Evolutionary conservation across 2,797 vertebrate genomes (phyloP).

Genomic region (Pangasius sanitwongsei): DNA sequence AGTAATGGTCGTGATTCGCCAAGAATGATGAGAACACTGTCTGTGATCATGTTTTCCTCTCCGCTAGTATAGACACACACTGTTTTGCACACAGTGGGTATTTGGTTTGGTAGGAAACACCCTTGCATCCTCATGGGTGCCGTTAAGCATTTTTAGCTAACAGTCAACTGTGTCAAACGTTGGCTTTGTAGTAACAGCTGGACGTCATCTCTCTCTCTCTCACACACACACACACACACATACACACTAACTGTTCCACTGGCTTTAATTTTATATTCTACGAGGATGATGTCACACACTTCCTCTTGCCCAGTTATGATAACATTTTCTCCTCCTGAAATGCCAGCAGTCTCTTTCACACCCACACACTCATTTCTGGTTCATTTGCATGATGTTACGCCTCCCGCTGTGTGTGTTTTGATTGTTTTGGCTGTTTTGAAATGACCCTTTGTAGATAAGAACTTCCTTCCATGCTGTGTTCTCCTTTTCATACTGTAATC

Average conservation of each 20-base stretch:
- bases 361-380: neutral
- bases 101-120: constrained; percentile 27
- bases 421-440: neutral
- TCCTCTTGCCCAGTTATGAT: constrained; percentile 58
- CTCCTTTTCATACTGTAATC: neutral
- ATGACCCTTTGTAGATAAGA: constrained; percentile 15
- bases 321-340: constrained; percentile 48
- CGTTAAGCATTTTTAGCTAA: constrained; percentile 24
- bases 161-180: constrained; percentile 4
- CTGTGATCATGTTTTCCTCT: constrained; percentile 8
- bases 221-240: constrained; percentile 54
- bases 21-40: constrained; percentile 25
- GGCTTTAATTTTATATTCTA: constrained; percentile 58
- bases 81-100: neutral
- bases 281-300: constrained; percentile 62
- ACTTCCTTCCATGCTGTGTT: neutral
- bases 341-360: constrained; percentile 21
- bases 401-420: constrained; percentile 32
- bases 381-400: neutral
- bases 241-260: constrained; percentile 41
- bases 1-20: neutral
- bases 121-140: constrained; percentile 1
- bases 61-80: neutral
- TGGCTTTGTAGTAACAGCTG: constrained; percentile 7
- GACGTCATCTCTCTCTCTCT: neutral